Conservation (phyloP, 1,140 invertebrate genomes). For the Drosophila pectinifera region DNA sequence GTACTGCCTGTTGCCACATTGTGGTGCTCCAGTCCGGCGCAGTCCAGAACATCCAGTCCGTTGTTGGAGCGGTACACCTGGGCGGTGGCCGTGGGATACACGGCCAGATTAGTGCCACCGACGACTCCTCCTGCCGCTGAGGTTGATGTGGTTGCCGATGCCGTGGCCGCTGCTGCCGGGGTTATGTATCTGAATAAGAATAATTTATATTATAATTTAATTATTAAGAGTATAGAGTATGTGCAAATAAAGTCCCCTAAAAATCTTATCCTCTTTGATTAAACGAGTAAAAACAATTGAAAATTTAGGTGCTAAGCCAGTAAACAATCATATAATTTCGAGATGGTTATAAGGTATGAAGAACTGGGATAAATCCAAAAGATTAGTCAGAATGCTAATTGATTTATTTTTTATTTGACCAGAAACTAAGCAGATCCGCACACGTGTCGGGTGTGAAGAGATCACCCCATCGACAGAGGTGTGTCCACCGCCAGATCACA, state of each 20-base stretch:
- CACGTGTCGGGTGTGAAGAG: conserved; percentile 65
- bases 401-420: conserved; percentile 76
- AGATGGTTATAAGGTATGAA: conserved; percentile 19
- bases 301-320: too few relatives aligned
- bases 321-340: conserved; percentile 1
- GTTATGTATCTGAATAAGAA: conserved; percentile 73
- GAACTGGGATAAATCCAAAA: conserved; percentile 2
- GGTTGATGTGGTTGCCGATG: conserved; percentile 60
- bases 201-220: not conserved
- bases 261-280: too few relatives aligned
- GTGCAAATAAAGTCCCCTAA: not conserved
- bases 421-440: conserved; percentile 35
- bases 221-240: not conserved
- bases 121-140: conserved; percentile 31
- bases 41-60: conserved; percentile 71
- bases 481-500: conserved; percentile 55
- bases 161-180: conserved; percentile 70
- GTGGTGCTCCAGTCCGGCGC: conserved; percentile 67
- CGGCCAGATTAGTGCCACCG: conserved; percentile 66
- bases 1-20: conserved; percentile 23
- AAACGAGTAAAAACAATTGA: not conserved
- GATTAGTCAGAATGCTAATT: conserved; percentile 75
- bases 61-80: conserved; percentile 76
- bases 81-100: conserved; percentile 76
- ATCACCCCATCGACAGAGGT: conserved; percentile 30